phyloP scores from a whole-genome alignment of 2,797 vertebrate species.

The Lagorchestes hirsutus region DNA sequence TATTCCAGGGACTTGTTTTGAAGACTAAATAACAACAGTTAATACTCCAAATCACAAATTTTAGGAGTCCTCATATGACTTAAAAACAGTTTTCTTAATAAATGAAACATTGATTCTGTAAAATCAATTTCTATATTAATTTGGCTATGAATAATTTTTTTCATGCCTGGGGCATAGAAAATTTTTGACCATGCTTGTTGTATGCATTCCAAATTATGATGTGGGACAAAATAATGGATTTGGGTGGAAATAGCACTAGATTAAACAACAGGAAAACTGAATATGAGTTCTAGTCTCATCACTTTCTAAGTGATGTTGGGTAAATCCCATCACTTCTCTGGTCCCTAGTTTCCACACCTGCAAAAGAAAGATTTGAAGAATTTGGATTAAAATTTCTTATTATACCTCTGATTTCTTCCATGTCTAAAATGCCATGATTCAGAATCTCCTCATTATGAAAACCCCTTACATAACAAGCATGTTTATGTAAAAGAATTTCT shows the following conservation, averaged over 20 bases:
- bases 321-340: neutral
- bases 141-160: neutral
- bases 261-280: neutral
- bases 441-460: neutral
- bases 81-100: neutral
- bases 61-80: neutral
- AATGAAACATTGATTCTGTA: neutral
- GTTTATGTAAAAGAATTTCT: neutral
- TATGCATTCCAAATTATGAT: neutral
- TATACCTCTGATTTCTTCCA: neutral
- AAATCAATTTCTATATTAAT: neutral
- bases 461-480: neutral
- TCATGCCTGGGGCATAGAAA: neutral
- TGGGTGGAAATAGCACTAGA: neutral
- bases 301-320: neutral
- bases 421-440: neutral
- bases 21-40: neutral
- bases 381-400: neutral
- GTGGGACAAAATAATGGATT: neutral
- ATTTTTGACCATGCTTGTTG: neutral
- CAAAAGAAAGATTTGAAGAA: neutral
- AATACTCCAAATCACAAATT: neutral
- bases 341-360: neutral
- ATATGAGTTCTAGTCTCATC: neutral
- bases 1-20: neutral